These are phyloP conservation scores for Brachionus manjavacas DNA, from an alignment of 1,140 invertebrate genomes.

Conservation along the genomic window DNA sequence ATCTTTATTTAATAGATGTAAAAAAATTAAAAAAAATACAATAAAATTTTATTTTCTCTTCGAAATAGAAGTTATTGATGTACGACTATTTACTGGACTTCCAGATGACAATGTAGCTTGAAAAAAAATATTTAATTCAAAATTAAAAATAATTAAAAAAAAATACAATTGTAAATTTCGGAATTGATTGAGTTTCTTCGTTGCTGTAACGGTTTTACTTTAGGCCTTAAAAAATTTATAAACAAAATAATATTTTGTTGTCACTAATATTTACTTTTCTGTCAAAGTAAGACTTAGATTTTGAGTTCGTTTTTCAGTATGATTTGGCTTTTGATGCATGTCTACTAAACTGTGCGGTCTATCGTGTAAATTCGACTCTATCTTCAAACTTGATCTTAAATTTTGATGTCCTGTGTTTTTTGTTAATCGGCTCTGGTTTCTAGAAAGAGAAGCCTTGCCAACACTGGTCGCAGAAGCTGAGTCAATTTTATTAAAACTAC, in stretches of 20 bases:
- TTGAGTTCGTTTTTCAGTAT: background rate
- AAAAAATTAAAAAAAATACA: background rate
- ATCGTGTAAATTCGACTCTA: background rate
- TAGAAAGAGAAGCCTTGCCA: background rate
- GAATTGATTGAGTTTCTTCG: conserved; percentile 33
- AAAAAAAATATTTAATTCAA: background rate
- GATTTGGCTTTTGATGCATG: background rate
- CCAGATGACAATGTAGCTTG: background rate
- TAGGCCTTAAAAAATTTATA: background rate
- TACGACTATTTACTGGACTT: background rate
- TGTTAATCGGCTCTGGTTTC: background rate
- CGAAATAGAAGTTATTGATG: background rate
- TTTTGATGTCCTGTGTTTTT: background rate
- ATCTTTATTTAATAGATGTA: conserved; percentile 6
- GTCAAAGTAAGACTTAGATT: background rate
- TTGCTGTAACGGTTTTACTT: conserved; percentile 30
- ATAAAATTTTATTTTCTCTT: background rate
- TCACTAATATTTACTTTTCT: background rate
- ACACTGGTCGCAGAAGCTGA: background rate
- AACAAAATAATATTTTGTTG: background rate
- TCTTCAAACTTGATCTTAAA: background rate
- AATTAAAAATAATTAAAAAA: background rate
- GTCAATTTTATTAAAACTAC: background rate
- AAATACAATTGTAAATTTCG: conserved; percentile 8
- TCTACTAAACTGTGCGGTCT: conserved; percentile 20